Evolutionary conservation across 2,797 vertebrate genomes (phyloP), one percentile per base, ranked within the genome.

Genomic region (Masticophis lateralis): DNA sequence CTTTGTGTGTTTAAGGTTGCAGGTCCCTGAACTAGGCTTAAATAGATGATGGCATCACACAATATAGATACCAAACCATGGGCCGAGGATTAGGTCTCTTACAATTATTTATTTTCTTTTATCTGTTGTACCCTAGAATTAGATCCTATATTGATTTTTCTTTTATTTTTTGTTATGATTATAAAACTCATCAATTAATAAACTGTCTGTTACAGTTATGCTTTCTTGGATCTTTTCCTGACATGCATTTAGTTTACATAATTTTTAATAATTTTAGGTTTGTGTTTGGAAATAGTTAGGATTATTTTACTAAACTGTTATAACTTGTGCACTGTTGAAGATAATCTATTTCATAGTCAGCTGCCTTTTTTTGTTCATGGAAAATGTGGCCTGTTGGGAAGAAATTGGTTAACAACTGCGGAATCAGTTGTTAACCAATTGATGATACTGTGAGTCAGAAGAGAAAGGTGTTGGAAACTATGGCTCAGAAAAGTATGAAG

Each of bases 181-280:
- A n/a, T 32, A 69, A 69, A n/a, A 69, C 13, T 69, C 14, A 69
- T 69, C 63, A 69, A 32, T 69, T 32, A 32, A 69, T 69, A 32
- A 69, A 69, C 63, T 69, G n/a, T 69, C 5, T 37, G 53, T 43
- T 74, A 16, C 22, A 37, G 57, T 83, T n/a, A 27, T 37, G 20
- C 32, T 22, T 43, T 25, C 32, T 90, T 69, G 53, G 20, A 12
- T 56, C n/a, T 4, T n/a, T 37, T 25, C n/a, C n/a, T n/a, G n/a
- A n/a, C 2, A 61, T 20, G n/a, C 5, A 18, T n/a, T 11, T 14
- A 25, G 14, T 37, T 28, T 87, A 14, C 28, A 47, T 56, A 47
- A 59, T 43, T 91, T 74, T 91, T 91, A 91, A 93, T 89, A 74
- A 18, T 90, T 93, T 53, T 28, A 55, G 92, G 90, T 91, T 90